phyloP scores from a whole-genome alignment of 2,797 vertebrate genomes.

The Xenopus petersii region DNA sequence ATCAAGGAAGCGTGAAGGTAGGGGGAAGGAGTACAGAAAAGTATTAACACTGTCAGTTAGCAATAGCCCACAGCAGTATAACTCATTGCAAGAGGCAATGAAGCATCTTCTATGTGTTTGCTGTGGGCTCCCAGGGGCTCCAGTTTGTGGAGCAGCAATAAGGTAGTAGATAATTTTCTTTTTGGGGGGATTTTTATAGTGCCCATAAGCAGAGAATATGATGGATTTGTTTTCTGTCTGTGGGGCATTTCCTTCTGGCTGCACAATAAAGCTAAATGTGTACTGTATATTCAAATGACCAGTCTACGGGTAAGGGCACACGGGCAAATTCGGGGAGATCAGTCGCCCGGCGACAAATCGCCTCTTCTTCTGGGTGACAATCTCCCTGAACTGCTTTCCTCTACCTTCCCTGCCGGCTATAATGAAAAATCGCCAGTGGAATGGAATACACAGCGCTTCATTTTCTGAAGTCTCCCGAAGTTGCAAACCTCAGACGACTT shows the following conservation, averaged over 20 bases:
- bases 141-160: constrained; percentile 71
- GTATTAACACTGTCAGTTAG: constrained; percentile 75
- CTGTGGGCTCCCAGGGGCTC: constrained; percentile 74
- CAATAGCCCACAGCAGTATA: constrained; percentile 76
- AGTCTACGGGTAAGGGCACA: too few relatives aligned
- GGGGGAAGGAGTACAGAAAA: constrained; percentile 61
- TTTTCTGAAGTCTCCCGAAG: too few relatives aligned
- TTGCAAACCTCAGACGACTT: too few relatives aligned
- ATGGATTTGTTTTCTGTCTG: constrained; percentile 55
- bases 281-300: too few relatives aligned
- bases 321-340: too few relatives aligned
- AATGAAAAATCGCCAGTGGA: too few relatives aligned
- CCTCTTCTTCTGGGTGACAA: too few relatives aligned
- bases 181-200: constrained; percentile 56
- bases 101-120: constrained; percentile 77
- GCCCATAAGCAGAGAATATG: constrained; percentile 71
- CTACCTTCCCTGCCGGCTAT: too few relatives aligned
- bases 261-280: background rate
- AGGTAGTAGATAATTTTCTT: constrained; percentile 61
- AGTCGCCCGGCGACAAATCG: too few relatives aligned
- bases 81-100: constrained; percentile 86
- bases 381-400: too few relatives aligned
- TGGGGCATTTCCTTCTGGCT: constrained; percentile 51
- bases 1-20: constrained; percentile 43
- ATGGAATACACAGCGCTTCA: too few relatives aligned